Evolutionary conservation across 2,888 invertebrate genomes (phyloP).

Genomic region (Acronicta alni): DNA sequence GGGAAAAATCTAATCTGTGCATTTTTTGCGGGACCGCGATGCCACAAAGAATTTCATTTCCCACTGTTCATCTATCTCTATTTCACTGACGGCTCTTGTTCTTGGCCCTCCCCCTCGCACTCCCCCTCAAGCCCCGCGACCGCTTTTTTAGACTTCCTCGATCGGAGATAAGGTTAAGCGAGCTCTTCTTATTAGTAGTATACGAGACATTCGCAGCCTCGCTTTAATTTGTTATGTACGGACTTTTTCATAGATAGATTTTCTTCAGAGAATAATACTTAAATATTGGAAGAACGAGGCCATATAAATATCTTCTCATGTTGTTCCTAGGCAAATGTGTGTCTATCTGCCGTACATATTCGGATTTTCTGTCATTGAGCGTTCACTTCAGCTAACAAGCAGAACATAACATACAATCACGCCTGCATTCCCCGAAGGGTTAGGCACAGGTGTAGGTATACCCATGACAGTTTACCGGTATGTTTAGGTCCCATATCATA

Average conservation of each 20-base stretch:
- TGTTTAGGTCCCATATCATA: too few relatives aligned
- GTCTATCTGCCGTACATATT: slow-evolving; percentile 1
- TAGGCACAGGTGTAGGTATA: too few relatives aligned
- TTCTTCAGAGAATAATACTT: slow-evolving; percentile 1
- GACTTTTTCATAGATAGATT: slow-evolving; percentile 53
- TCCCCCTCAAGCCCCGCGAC: slow-evolving; percentile 71
- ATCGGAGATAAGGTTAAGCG: slow-evolving; percentile 89
- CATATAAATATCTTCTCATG: slow-evolving; percentile 7
- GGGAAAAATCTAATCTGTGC: slow-evolving; percentile 90
- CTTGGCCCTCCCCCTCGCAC: slow-evolving; percentile 75
- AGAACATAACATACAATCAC: too few relatives aligned
- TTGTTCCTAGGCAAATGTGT: slow-evolving; percentile 29
- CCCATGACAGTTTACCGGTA: too few relatives aligned
- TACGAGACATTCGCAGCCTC: slow-evolving; percentile 77
- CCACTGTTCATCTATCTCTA: slow-evolving; percentile 90
- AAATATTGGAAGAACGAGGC: neutral
- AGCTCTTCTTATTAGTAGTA: slow-evolving; percentile 86
- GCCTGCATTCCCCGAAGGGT: too few relatives aligned
- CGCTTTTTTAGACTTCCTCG: slow-evolving; percentile 88
- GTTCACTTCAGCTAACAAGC: too few relatives aligned
- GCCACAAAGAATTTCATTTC: slow-evolving; percentile 90
- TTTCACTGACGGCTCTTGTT: slow-evolving; percentile 89
- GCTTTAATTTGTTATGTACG: slow-evolving; percentile 77
- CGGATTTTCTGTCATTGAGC: neutral
- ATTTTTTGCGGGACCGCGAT: slow-evolving; percentile 90